Evolutionary conservation across 2,888 invertebrate genomes (phyloP), one percentile per base, ranked within the genome.

Genomic region (Cordilura impudica): DNA sequence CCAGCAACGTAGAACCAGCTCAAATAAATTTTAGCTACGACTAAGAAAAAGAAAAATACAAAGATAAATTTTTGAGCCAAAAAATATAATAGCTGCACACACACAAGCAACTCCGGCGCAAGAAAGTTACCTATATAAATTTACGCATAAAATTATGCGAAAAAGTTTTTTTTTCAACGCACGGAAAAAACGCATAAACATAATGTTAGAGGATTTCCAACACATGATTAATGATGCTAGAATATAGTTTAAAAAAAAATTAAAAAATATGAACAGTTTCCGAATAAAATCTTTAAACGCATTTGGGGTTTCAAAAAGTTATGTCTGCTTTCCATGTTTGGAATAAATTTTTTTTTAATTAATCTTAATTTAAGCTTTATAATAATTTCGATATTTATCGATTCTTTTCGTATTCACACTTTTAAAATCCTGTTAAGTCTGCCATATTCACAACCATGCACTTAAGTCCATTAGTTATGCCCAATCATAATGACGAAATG

Each of bases 11-110:
- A 73, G 65, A 43, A 8, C 29, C 58, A 60, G 31, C 14, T 21
- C 8, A 73, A 66, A 73, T 73, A 73, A 45, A 73, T 73, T 53
- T 66, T n/a, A n/a, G n/a, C n/a, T n/a, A n/a, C n/a, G n/a, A n/a
- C n/a, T n/a, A n/a, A n/a, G n/a, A n/a, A 60, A 67, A 53, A 43
- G 29, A 60, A 58, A 47, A 60, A 56, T 45, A 56, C 49, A 53
- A 66, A 58, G 65, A 66, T 66, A 66, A 73, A 58, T 58, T 58
- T 39, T 58, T 12, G 43, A 45, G 23, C 21, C 21, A 26, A 56
- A 14, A 56, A 51, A 7, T 14, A n/a, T 1, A 23, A 47, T 18
- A 14, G 31, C 43, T 23, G 53, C 12, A 39, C 63, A 47, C 4
- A 43, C 23, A 39, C 6, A 26, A 12, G 35, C 12, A 2, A 12